Evolutionary conservation across 2,797 vertebrate species (phyloP), one percentile per base, ranked within the genome.

Genomic region (Amniataba percoides): DNA sequence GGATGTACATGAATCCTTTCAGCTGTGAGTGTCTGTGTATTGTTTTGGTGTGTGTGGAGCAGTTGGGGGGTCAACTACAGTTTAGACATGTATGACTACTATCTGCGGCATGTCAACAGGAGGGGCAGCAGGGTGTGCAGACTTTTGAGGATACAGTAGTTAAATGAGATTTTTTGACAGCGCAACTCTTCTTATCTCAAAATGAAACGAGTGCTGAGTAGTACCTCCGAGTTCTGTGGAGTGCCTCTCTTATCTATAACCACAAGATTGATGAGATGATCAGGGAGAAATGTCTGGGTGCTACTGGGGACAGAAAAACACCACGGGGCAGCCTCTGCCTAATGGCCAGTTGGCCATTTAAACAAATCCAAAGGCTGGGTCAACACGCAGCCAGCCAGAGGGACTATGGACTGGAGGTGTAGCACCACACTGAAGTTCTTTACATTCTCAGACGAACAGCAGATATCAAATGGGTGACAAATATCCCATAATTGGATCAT

Each of bases 391-490:
- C 45, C 10, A 23, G 34, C 19, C 58, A 7, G 36, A 58, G 66
- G 70, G 73, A 81, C 79, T 49, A 45, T 36, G 43, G 62, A 78
- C 34, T 15, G 67, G 42, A 56, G 46, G 72, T 49, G 69, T 2
- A 61, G 67, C 69, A 23, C 51, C 61, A 65, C 36, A 51, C 64
- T 65, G 42, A 53, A 74, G 69, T 49, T 62, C 62, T 78, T 58
- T 74, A 78, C 80, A 46, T 80, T 82, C 84, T 42, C 64, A 75
- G 70, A 85, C 88, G 34, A 76, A 66, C 78, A 77, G 83, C 85
- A 92, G 79, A 90, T 88, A 93, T 93, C 90, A 95, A 92, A 91
- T 80, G 90, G 87, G 84, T 94, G 94, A 94, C 92, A 95, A 94
- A 94, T 92, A 90, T 88, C 78, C 85, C 77, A 84, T 90, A 93